Conservation (phyloP, 2,888 invertebrate species). For the Melikaiella ostensackeni region DNA sequence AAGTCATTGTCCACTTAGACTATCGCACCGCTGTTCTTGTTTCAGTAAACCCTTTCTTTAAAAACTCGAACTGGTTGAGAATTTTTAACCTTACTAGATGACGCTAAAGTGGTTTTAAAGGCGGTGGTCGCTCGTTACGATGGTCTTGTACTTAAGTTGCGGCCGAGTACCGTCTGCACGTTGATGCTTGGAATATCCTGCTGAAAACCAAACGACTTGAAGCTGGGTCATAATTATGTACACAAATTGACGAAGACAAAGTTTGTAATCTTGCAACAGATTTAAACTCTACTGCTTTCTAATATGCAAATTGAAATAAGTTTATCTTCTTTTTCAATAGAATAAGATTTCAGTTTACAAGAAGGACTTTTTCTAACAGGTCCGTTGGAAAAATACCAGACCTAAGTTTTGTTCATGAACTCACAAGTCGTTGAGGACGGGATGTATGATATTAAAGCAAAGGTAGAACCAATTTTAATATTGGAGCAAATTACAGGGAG, state of each 20-base stretch:
- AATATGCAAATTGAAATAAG: not conserved
- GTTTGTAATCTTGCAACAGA: not conserved
- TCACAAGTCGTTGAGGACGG: not conserved
- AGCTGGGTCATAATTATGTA: conserved; percentile 13
- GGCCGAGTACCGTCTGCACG: conserved; percentile 17
- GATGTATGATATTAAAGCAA: conserved; percentile 17
- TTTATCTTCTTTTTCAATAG: no score
- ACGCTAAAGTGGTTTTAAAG: conserved; percentile 32
- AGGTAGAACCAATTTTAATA: conserved; percentile 29
- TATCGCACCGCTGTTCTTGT: not conserved
- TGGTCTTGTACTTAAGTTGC: conserved; percentile 17
- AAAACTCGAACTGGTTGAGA: conserved; percentile 18
- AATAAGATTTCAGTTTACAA: not conserved
- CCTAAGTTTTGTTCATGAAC: not conserved
- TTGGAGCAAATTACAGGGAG: conserved; percentile 29
- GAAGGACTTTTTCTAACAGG: not conserved
- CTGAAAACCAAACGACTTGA: conserved; percentile 18
- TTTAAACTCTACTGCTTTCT: not conserved
- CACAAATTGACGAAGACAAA: conserved; percentile 8
- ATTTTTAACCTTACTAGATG: conserved; percentile 27
- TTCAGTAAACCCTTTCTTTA: conserved; percentile 8
- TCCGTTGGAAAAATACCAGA: not conserved
- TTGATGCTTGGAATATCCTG: conserved; percentile 15
- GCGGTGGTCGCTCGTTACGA: conserved; percentile 28
- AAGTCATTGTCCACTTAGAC: not conserved